A percentile compares a stretch with the other conserved stretches of the same genome.
phyloP scores from a whole-genome alignment of 2,113 vertebrate genomes.

The Prunella himalayana region DNA sequence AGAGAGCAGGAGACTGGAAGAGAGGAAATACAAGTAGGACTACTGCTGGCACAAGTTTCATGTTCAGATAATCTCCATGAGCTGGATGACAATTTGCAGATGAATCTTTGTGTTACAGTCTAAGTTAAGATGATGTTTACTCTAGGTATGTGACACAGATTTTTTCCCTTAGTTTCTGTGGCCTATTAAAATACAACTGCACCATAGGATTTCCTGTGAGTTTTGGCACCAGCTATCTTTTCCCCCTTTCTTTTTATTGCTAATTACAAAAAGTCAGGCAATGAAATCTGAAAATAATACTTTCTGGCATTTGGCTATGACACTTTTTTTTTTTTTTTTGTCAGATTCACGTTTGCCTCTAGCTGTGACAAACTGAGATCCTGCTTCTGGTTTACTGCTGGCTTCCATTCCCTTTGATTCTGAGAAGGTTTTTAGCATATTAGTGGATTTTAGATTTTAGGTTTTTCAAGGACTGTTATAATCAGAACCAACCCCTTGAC shows the following conservation, averaged over 20 bases:
- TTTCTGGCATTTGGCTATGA: neutral
- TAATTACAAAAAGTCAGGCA: neutral
- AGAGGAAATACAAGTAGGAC: neutral
- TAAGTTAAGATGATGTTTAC: neutral
- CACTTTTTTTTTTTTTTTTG: neutral
- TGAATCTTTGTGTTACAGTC: neutral
- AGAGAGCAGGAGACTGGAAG: neutral
- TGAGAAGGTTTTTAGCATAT: neutral
- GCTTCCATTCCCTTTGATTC: neutral
- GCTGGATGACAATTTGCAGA: neutral
- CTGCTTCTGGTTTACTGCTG: neutral
- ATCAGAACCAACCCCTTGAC: neutral
- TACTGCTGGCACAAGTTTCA: neutral
- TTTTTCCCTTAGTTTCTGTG: neutral
- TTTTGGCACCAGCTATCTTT: neutral
- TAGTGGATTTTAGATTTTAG: neutral
- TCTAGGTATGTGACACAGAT: neutral
- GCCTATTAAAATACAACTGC: neutral
- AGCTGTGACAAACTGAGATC: neutral
- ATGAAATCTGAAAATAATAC: neutral
- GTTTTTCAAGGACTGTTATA: neutral
- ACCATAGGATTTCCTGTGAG: neutral
- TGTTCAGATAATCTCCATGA: neutral
- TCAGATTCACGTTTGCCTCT: neutral
- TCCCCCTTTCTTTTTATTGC: neutral